A percentile compares a stretch with the other conserved stretches of the same genome.
phyloP scores from a whole-genome alignment of 2,797 vertebrate genomes.

The Cryptoblepharus egeriae region DNA sequence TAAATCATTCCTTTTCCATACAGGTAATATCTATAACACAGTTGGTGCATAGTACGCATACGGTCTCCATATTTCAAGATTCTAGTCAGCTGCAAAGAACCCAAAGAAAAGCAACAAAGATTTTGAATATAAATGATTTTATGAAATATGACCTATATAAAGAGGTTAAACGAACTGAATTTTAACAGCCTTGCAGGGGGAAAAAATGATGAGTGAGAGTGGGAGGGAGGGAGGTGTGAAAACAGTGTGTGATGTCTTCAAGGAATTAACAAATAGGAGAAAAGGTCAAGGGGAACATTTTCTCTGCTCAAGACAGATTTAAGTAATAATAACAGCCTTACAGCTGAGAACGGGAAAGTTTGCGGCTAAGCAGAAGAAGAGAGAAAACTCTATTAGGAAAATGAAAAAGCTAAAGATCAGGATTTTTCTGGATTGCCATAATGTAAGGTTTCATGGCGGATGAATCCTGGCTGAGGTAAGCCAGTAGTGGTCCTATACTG shows the following conservation, averaged over 20 bases:
- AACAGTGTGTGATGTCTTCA: background rate
- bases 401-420: background rate
- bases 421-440: background rate
- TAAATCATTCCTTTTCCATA: slow-evolving; percentile 10
- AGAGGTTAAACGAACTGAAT: slow-evolving; percentile 22
- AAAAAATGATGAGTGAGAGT: background rate
- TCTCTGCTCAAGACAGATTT: background rate
- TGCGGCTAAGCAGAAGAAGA: background rate
- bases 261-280: slow-evolving; percentile 29
- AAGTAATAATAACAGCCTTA: background rate
- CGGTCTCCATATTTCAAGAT: background rate
- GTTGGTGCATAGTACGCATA: background rate
- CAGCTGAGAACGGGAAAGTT: slow-evolving; percentile 1
- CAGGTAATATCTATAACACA: background rate
- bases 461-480: no score
- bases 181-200: slow-evolving; percentile 21
- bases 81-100: slow-evolving; percentile 2
- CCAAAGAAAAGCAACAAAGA: background rate
- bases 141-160: slow-evolving; percentile 20
- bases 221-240: background rate
- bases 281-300: slow-evolving; percentile 17
- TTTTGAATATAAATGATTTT: slow-evolving; percentile 31
- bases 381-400: background rate
- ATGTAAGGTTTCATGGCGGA: background rate
- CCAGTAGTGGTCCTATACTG: background rate